Evolutionary conservation across 2,888 invertebrate genomes (phyloP).

Genomic region (Acleris holmiana): DNA sequence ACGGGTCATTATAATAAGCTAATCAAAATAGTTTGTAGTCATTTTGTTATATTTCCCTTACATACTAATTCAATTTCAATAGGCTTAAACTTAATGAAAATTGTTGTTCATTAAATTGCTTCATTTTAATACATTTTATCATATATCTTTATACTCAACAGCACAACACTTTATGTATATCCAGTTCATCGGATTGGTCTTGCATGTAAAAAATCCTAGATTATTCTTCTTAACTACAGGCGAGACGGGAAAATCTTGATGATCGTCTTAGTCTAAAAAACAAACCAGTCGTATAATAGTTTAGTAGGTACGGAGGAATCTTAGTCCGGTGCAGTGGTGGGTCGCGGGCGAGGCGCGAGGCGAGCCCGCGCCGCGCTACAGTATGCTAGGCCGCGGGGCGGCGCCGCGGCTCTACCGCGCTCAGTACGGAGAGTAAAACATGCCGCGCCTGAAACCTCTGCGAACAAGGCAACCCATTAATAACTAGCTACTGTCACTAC

Average conservation of each 20-base stretch:
- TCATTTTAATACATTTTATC: conserved; percentile 33
- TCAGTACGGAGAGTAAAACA: conserved; percentile 89
- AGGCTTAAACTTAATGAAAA: conserved; percentile 25
- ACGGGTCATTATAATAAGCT: conserved; percentile 29
- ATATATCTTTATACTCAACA: conserved; percentile 28
- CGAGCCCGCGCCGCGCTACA: conserved; percentile 21
- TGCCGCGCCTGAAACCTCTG: conserved; percentile 89
- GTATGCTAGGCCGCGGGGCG: conserved; percentile 14
- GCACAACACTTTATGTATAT: conserved; percentile 36
- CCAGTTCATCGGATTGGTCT: conserved; percentile 35
- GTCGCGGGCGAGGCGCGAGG: conserved; percentile 10
- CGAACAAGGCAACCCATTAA: conserved; percentile 77
- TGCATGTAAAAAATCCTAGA: conserved; percentile 43
- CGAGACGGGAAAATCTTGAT: conserved; percentile 39
- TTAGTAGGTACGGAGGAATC: conserved; percentile 34
- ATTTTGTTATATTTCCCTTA: conserved; percentile 31
- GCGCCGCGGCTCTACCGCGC: conserved; percentile 60
- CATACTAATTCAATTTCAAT: conserved; percentile 33
- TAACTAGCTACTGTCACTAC: conserved; percentile 46
- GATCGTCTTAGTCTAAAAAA: conserved; percentile 43
- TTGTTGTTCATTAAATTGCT: conserved; percentile 32
- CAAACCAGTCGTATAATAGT: conserved; percentile 13
- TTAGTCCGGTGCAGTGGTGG: conserved; percentile 14
- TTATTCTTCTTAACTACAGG: conserved; percentile 43
- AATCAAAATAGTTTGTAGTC: conserved; percentile 33